phyloP scores from a whole-genome alignment of 1,140 invertebrate species.

The Trypoxylus dichotomus region DNA sequence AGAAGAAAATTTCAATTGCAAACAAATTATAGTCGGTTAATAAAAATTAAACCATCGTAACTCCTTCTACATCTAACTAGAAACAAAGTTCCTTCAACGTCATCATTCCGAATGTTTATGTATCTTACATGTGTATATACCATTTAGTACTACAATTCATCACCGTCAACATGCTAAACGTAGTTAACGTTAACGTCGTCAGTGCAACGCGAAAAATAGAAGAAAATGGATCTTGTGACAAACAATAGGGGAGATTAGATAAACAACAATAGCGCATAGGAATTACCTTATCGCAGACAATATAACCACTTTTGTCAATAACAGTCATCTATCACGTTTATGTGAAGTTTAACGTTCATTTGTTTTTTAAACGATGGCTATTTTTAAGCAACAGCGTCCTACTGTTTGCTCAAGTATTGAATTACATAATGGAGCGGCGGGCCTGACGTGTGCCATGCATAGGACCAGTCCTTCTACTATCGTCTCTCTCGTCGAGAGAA shows the following conservation, averaged over 20 bases:
- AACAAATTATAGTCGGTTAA: too few relatives aligned
- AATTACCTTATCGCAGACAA: neutral
- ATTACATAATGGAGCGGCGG: neutral
- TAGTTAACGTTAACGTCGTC: too few relatives aligned
- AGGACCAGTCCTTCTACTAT: neutral
- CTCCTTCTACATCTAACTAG: too few relatives aligned
- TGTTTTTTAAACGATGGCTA: neutral
- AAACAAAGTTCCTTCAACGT: too few relatives aligned
- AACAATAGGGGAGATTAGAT: neutral
- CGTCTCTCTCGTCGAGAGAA: neutral
- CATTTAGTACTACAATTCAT: too few relatives aligned
- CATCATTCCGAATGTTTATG: too few relatives aligned
- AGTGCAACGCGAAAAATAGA: too few relatives aligned
- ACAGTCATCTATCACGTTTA: neutral
- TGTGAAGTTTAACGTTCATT: neutral
- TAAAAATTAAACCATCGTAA: too few relatives aligned
- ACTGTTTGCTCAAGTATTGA: neutral
- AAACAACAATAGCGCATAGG: neutral
- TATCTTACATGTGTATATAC: too few relatives aligned
- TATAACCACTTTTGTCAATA: neutral
- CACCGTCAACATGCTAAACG: too few relatives aligned
- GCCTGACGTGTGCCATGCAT: neutral
- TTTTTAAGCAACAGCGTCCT: neutral
- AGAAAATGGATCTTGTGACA: neutral
- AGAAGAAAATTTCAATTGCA: too few relatives aligned